phyloP scores from a whole-genome alignment of 2,113 vertebrate genomes.

The Diadophis punctatus region DNA sequence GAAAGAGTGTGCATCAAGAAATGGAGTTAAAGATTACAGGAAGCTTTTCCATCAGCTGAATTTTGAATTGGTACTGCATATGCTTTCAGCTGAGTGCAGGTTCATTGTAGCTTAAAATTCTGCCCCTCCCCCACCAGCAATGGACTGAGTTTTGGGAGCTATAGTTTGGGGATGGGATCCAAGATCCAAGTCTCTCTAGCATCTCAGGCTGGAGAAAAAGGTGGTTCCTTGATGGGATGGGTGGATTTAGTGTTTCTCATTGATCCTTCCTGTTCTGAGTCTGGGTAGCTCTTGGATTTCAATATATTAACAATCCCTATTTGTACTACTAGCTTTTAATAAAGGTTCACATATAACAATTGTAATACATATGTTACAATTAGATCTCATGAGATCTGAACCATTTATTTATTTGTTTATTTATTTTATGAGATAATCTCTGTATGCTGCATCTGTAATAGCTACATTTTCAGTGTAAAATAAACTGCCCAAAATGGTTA shows the following conservation, averaged over 20 bases:
- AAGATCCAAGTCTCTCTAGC: not conserved
- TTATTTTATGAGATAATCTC: not conserved
- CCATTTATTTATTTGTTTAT: not conserved
- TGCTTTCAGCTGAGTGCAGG: not conserved
- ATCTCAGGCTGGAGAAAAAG: not conserved
- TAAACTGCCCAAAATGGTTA: not conserved
- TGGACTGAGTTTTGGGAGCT: not conserved
- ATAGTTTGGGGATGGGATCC: not conserved
- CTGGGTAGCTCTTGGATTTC: not conserved
- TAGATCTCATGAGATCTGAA: not conserved
- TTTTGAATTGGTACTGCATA: not conserved
- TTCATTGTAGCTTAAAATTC: not conserved
- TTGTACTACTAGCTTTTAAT: not conserved
- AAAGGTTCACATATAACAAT: not conserved
- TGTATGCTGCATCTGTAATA: not conserved
- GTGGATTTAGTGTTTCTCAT: not conserved
- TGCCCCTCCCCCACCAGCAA: not conserved
- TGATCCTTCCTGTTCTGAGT: not conserved
- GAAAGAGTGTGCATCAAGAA: not conserved
- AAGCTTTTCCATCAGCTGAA: not conserved
- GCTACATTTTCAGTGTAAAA: not conserved
- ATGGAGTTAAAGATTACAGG: not conserved
- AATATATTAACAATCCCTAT: not conserved
- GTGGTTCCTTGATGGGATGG: not conserved
- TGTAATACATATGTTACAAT: not conserved